phyloP scores from a whole-genome alignment of 2,797 vertebrate genomes.

The Malacoctenus gilli region DNA sequence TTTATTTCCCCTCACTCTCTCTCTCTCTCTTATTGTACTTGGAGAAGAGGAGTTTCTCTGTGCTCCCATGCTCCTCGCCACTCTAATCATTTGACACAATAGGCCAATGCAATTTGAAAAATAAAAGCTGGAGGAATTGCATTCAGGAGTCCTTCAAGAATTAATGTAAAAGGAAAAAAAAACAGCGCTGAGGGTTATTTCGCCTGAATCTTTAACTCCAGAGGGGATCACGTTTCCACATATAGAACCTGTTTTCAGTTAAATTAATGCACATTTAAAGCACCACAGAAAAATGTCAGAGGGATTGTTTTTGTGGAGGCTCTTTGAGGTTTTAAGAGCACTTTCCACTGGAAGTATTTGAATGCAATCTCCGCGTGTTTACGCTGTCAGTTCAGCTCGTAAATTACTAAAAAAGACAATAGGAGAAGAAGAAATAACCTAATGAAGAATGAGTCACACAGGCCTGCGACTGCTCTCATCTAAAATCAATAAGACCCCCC shows the following conservation, averaged over 20 bases:
- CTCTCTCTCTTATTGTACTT: conserved; percentile 41
- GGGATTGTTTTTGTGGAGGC: not conserved
- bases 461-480: conserved; percentile 45
- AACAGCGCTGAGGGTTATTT: conserved; percentile 19
- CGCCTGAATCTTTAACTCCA: conserved; percentile 28
- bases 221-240: conserved; percentile 5
- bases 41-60: conserved; percentile 37
- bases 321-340: not conserved
- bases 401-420: conserved; percentile 28
- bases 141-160: conserved; percentile 45
- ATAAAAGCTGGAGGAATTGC: conserved; percentile 31
- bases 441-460: conserved; percentile 38
- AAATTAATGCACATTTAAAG: not conserved
- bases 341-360: too few relatives aligned
- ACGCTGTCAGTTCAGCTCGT: not conserved
- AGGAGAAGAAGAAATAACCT: conserved; percentile 14
- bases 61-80: conserved; percentile 28
- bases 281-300: not conserved
- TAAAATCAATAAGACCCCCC: conserved; percentile 53
- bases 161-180: conserved; percentile 44
- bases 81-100: conserved; percentile 56
- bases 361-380: too few relatives aligned
- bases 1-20: conserved; percentile 17
- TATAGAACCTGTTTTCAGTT: conserved; percentile 7
- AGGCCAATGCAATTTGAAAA: conserved; percentile 33